phyloP scores from a whole-genome alignment of 2,113 vertebrate species.

The Lamprotornis superbus region DNA sequence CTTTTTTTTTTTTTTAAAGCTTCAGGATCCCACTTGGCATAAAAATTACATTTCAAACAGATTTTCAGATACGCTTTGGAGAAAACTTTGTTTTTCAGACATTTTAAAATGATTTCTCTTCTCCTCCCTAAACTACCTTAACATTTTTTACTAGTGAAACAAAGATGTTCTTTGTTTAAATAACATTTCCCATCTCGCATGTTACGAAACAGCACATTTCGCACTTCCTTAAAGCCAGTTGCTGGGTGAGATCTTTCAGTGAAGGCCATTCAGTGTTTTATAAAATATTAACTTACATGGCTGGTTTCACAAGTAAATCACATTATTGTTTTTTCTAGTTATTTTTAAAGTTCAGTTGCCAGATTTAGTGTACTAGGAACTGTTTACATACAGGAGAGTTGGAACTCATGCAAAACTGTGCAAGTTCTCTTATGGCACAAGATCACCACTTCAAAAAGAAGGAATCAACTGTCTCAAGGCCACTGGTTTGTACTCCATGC shows the following conservation, averaged over 20 bases:
- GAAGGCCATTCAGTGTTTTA: not conserved
- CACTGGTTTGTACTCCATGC: not conserved
- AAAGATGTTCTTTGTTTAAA: conserved; percentile 45
- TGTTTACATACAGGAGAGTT: not conserved
- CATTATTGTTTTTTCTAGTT: not conserved
- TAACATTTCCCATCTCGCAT: not conserved
- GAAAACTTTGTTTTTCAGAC: conserved; percentile 15
- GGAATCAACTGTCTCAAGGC: not conserved
- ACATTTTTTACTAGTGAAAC: not conserved
- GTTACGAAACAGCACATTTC: conserved; percentile 47
- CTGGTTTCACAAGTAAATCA: conserved; percentile 4
- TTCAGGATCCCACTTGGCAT: conserved; percentile 23
- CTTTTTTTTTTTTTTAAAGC: not conserved
- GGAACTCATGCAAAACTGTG: not conserved
- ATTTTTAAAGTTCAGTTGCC: not conserved
- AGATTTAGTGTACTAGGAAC: not conserved
- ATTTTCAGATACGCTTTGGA: not conserved
- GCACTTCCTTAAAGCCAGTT: conserved; percentile 3
- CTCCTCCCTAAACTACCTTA: not conserved
- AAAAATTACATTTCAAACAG: conserved; percentile 24
- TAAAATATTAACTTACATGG: not conserved
- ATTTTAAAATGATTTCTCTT: not conserved
- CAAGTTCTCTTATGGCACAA: not conserved
- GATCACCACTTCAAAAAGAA: not conserved
- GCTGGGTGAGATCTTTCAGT: conserved; percentile 18